Evolutionary conservation across 1,140 invertebrate genomes (phyloP).

Genomic region (Plectrocnemia conspersa): DNA sequence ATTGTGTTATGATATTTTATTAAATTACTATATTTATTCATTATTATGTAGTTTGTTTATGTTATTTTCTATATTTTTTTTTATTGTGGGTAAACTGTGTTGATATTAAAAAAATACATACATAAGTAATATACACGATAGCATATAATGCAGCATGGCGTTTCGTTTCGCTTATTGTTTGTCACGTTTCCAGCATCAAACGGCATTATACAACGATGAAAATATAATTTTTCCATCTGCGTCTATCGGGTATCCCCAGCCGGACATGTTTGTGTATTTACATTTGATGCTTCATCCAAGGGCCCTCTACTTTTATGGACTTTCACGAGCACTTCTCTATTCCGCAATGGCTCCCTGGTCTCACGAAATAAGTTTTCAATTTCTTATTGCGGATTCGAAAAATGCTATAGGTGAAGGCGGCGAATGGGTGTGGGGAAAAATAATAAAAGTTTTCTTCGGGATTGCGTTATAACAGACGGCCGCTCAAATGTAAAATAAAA

Average conservation of each 20-base stretch:
- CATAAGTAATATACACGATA: too few species aligned
- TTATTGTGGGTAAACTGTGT: too few species aligned
- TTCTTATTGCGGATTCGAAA: slow-evolving; percentile 12
- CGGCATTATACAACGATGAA: too few species aligned
- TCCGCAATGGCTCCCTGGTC: neutral
- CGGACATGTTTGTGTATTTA: slow-evolving; percentile 12
- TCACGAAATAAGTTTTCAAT: slow-evolving; percentile 21
- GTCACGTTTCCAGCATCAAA: too few species aligned
- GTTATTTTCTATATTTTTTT: too few species aligned
- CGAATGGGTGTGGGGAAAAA: too few species aligned
- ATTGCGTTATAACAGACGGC: slow-evolving; percentile 32
- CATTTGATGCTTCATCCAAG: slow-evolving; percentile 17
- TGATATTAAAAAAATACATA: too few species aligned
- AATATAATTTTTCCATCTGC: slow-evolving; percentile 13
- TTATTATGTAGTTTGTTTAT: too few species aligned
- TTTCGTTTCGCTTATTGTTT: too few species aligned
- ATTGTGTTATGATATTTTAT: too few species aligned
- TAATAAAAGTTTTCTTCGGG: slow-evolving; percentile 29
- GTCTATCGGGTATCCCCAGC: neutral
- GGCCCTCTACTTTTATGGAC: slow-evolving; percentile 22
- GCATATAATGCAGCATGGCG: too few species aligned
- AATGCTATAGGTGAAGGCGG: neutral
- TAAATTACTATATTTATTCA: too few species aligned
- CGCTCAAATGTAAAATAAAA: slow-evolving; percentile 32
- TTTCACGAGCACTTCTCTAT: slow-evolving; percentile 16